Conservation (phyloP, 2,888 invertebrate genomes). For the Lochmaea capreae region DNA sequence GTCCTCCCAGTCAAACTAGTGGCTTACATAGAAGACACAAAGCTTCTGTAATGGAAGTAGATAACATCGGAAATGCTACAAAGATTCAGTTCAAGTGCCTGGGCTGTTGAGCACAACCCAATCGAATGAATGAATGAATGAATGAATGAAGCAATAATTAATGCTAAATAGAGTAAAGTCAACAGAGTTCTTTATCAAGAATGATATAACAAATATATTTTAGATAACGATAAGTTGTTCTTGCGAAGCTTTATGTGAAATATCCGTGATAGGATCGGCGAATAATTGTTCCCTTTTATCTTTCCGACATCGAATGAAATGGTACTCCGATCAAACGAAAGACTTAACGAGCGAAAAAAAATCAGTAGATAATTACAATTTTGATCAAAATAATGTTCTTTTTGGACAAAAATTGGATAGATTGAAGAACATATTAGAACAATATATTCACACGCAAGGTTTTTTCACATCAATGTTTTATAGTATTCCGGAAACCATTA, state of each 20-base stretch:
- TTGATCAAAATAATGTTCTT: conserved; percentile 34
- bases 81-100: no score
- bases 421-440: conserved; percentile 57
- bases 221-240: conserved; percentile 47
- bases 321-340: not conserved
- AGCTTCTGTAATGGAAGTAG: no score
- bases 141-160: no score
- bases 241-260: conserved; percentile 45
- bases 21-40: no score
- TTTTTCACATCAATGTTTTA: conserved; percentile 53
- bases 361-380: not conserved
- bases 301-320: conserved; percentile 44
- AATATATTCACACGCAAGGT: conserved; percentile 63
- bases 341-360: not conserved
- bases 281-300: conserved; percentile 61
- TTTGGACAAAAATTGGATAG: conserved; percentile 54
- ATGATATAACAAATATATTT: not conserved
- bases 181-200: no score
- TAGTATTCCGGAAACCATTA: conserved; percentile 57
- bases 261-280: conserved; percentile 52
- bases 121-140: no score
- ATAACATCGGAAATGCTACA: no score
- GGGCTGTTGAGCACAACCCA: no score
- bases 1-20: no score
- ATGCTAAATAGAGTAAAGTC: no score